Evolutionary conservation across 2,888 invertebrate genomes (phyloP), one percentile per base, ranked within the genome.

Genomic region (Prionchulus punctatus): DNA sequence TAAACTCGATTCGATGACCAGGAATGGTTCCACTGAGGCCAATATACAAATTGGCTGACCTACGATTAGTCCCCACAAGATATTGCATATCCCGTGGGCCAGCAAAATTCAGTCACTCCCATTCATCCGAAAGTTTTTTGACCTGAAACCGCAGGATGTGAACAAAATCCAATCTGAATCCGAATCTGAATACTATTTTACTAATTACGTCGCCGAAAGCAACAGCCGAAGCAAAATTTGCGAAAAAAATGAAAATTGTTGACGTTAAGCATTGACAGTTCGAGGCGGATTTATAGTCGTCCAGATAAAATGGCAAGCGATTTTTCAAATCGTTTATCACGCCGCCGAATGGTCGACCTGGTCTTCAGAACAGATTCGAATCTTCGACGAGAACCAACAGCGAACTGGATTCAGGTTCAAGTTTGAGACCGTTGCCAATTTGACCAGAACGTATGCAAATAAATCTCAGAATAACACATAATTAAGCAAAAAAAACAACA

Each of bases 241-340:
- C 72, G 62, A 73, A 73, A 64, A 72, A 73, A 56, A 73, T 71
- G 62, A 73, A 73, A 60, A 72, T 65, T 59, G 69, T 64, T 1
- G 72, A 66, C 54, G 69, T 69, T 1, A 72, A 58, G 61, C 70
- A 68, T 59, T 72, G 72, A 2, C 63, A 23, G 57, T 68, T 70
- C 15, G 70, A 55, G 2, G 66, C 72, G 58, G 73, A 72, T 42
- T 62, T 68, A 58, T 72, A 64, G 61, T 73, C 73, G 57, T 68
- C 67, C 57, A 63, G 27, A 60, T 72, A 73, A 55, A 63, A 60
- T 0, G 72, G 72, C 59, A 66, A 69, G 18, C 72, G 64, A 7
- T 69, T 59, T 48, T 65, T 65, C 18, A 72, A 61, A 58, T 73
- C 73, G 36, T 68, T 67, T 23, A 69, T 57, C 15, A 73, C 60